A percentile compares a stretch with the other conserved stretches of the same genome.
phyloP scores from a whole-genome alignment of 2,797 vertebrate genomes.

The Ceyx erithaca region DNA sequence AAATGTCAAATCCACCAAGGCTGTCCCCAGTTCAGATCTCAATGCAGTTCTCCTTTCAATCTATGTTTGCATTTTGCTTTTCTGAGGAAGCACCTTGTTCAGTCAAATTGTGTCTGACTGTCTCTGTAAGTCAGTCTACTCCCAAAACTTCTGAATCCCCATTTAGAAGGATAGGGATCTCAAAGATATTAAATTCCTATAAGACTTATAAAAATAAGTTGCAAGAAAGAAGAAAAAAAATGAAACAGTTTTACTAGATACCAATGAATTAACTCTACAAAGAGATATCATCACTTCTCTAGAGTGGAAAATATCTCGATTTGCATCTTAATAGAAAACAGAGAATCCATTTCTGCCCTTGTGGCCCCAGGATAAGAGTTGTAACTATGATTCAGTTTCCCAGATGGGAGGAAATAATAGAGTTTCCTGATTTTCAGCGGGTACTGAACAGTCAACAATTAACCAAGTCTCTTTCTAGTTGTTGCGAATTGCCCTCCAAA shows the following conservation, averaged over 20 bases:
- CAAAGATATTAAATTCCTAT: conserved; percentile 37
- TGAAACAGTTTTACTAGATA: conserved; percentile 33
- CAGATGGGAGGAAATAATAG: conserved; percentile 12
- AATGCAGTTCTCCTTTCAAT: neutral
- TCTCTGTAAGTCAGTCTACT: neutral
- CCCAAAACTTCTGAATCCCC: conserved; percentile 2
- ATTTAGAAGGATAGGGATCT: conserved; percentile 13
- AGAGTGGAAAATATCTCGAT: conserved; percentile 60
- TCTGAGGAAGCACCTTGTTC: neutral
- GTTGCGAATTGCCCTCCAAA: neutral
- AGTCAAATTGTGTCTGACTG: neutral
- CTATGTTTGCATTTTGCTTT: neutral
- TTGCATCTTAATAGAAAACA: conserved; percentile 68
- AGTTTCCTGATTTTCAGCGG: neutral
- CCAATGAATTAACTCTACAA: conserved; percentile 11
- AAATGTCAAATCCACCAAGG: fast-evolving
- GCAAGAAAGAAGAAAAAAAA: neutral
- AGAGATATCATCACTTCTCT: conserved; percentile 54
- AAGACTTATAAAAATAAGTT: conserved; percentile 31
- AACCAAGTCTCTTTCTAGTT: neutral
- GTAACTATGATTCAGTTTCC: neutral
- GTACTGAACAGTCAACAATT: neutral
- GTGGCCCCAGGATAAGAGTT: conserved; percentile 10
- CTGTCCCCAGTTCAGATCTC: neutral
- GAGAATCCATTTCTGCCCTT: conserved; percentile 55